Evolutionary conservation across 2,888 invertebrate species (phyloP).

Genomic region (Oscheius sp.): DNA sequence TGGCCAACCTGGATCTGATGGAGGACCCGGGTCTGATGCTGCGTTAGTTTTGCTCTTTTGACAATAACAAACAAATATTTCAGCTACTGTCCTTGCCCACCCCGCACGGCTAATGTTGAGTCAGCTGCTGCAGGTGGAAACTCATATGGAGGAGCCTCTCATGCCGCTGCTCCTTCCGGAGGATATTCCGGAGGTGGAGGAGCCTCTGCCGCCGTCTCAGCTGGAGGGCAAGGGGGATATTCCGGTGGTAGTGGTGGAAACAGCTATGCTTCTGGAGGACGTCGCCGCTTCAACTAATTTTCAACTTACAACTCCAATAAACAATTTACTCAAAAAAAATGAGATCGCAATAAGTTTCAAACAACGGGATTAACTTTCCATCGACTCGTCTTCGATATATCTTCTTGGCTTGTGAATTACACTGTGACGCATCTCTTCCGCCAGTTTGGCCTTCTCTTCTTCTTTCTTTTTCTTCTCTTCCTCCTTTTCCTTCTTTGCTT

Average conservation of each 20-base stretch:
- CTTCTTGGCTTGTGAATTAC: too few relatives aligned
- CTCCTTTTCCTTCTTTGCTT: too few relatives aligned
- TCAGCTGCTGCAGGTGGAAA: not conserved
- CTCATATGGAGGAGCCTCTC: not conserved
- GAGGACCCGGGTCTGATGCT: constrained; percentile 9
- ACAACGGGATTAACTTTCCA: not conserved
- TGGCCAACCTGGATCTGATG: constrained; percentile 14
- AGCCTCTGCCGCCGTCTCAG: not conserved
- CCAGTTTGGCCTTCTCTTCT: too few relatives aligned
- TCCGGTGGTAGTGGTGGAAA: not conserved
- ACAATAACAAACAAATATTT: not conserved
- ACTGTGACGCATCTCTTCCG: too few relatives aligned
- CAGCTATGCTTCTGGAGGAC: not conserved
- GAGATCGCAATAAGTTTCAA: not conserved
- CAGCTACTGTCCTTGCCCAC: constrained; percentile 16
- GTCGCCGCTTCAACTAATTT: not conserved
- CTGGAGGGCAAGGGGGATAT: not conserved
- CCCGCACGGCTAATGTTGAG: not conserved
- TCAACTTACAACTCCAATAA: not conserved
- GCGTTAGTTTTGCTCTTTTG: not conserved
- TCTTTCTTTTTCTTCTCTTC: too few relatives aligned
- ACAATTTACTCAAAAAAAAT: not conserved
- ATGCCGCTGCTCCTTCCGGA: not conserved
- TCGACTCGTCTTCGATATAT: constrained; percentile 3
- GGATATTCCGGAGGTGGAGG: not conserved